Evolutionary conservation across 2,888 invertebrate species (phyloP), one percentile per base, ranked within the genome.

Genomic region (Melinaea marsaeus): DNA sequence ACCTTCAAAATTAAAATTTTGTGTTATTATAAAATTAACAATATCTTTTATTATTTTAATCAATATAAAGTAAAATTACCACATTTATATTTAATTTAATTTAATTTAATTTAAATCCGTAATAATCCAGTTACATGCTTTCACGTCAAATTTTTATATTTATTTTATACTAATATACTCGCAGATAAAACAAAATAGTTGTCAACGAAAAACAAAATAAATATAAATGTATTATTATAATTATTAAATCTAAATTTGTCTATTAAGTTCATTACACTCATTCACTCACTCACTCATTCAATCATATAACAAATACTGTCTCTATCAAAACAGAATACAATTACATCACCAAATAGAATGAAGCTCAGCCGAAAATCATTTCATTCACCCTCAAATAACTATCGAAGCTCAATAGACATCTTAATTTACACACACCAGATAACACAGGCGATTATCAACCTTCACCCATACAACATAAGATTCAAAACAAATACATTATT

Each of bases 331-430:
- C 75, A 78, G 79, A 81, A 80, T 79, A 80, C 82, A 84, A 84
- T 83, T 81, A 85, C 84, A 81, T 79, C 78, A 78, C 77, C 79
- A 80, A 80, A 81, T 79, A 83, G 78, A 80, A 79, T 75, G 75
- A 75, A 79, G 63, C 67, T 69, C 64, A 71, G 73, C 72, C 66
- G 68, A 70, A 74, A 78, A 80, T 77, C 76, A 78, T 75, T 74
- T 72, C 66, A 73, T 74, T 74, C 73, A 64, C 79, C 80, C 81
- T 78, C 75, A 70, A 79, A 81, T 78, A 70, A 72, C 76, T 75
- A 75, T 78, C 79, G 75, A 80, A 75, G 74, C 80, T 42, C 78
- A 66, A 64, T 73, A 74, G 69, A 68, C 67, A 79, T 85, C 79
- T 86, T 84, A 86, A 86, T 85, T 84, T 82, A 84, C 80, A 79